These are phyloP conservation scores for Ataeniobius toweri DNA, from an alignment of 2,797 vertebrate genomes.

Conservation along the genomic window DNA sequence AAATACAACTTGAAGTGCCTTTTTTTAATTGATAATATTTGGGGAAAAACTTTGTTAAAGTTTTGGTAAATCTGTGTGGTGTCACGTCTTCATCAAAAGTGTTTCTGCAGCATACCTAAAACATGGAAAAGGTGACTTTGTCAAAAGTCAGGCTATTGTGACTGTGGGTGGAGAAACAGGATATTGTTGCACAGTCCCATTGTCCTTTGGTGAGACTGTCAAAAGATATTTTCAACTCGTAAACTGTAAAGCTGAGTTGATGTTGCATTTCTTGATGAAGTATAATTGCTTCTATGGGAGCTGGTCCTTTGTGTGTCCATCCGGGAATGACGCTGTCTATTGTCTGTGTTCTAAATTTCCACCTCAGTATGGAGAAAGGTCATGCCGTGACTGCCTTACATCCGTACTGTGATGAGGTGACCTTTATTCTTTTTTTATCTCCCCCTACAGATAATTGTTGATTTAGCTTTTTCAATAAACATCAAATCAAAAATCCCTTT, in stretches of 20 bases:
- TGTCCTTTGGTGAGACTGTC: constrained; percentile 62
- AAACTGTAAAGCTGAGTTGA: constrained; percentile 45
- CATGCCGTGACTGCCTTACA: constrained; percentile 32
- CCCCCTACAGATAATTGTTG: neutral
- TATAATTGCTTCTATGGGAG: constrained; percentile 50
- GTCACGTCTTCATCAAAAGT: neutral
- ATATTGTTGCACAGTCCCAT: constrained; percentile 60
- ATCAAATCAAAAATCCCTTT: constrained; percentile 5
- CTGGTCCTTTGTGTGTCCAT: constrained; percentile 54
- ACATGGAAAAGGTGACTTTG: constrained; percentile 52
- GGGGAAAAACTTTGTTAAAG: neutral
- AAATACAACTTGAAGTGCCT: neutral
- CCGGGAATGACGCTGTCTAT: constrained; percentile 58
- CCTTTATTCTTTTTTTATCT: constrained; percentile 38
- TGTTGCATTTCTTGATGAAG: constrained; percentile 43
- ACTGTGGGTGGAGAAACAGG: constrained; percentile 65
- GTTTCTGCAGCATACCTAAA: constrained; percentile 19
- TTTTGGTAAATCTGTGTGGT: neutral
- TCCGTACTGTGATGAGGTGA: constrained; percentile 35
- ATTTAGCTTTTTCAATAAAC: neutral
- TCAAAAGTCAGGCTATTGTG: constrained; percentile 39
- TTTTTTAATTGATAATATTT: neutral
- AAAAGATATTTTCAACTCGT: constrained; percentile 59
- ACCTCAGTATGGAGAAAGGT: constrained; percentile 54
- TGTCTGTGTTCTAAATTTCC: constrained; percentile 58